Evolutionary conservation across 92 coral and sea anemone genomes (phyloP), one percentile per base, ranked within the genome.

Genomic region (Porites lobata): DNA sequence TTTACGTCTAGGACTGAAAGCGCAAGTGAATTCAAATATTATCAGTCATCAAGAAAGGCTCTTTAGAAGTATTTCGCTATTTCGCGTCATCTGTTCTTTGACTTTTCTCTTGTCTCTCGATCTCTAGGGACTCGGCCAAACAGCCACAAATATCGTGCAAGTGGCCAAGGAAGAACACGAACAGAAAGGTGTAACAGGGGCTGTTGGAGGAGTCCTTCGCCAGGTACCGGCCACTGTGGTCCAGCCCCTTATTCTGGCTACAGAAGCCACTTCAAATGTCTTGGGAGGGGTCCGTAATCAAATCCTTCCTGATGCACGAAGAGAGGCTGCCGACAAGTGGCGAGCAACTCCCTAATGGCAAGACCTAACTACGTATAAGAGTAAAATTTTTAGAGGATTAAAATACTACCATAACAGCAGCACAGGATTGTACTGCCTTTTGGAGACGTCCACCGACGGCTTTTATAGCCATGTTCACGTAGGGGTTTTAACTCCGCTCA

Each of bases 251-350:
- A 96, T 98, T 56, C 92, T 98, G 59, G 99, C 98, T 59, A 96
- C 99, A 65, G 98, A 96, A 80, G 99, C 99, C 7, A 98, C 99
- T 24, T 98, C 99, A 9, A 98, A 95, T 78, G 99, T 98, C 66
- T 74, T 98, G 78, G 99, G 99, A 32, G 99, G 99, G 14, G 99
- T 96, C n/a, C 86, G 99, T 26, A 98, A 98, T 87, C 99, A 98
- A 87, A 96, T 98, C 63, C 67, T 98, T 24, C 99, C 99, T 0
- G 99, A 98, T 82, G 99, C 99, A 2, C 93, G 99, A 51, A 90
- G 98, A 71, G 99, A 98, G 61, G 99, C 99, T n/a, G 86, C 95
- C 7, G 99, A 98, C 43, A 98, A 98, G 75, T 98, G 99, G 99
- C 89, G 96, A n/a, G 83, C 84, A 7, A 85, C 62, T 24, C 89